Percentiles rank a stretch among this genome's conserved stretches.
Evolutionary conservation across 2,113 vertebrate genomes (phyloP).

Genomic region (Syrmaticus mikado): DNA sequence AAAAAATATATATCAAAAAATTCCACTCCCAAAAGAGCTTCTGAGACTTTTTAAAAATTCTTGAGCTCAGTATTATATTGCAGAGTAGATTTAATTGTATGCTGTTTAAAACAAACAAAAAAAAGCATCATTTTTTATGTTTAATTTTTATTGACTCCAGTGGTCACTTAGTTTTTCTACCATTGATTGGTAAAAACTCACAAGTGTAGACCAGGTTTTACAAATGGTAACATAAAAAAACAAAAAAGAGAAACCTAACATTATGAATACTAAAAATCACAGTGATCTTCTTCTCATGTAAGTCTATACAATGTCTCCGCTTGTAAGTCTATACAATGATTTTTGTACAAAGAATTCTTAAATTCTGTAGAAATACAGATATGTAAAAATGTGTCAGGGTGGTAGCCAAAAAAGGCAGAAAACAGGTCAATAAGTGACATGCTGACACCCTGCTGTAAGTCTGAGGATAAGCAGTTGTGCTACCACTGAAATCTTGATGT

Average conservation of each 20-base stretch:
- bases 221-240: not conserved
- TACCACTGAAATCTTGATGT: not conserved
- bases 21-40: fast-evolving
- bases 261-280: not conserved
- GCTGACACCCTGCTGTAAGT: not conserved
- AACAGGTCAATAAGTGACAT: not conserved
- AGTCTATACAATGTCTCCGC: not conserved
- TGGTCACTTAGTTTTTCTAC: not conserved
- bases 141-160: not conserved
- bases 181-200: not conserved
- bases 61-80: not conserved
- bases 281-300: not conserved
- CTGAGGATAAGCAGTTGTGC: not conserved
- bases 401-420: not conserved
- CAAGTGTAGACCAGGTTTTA: not conserved
- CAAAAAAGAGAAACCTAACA: not conserved
- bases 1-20: not conserved
- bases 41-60: not conserved
- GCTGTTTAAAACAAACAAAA: not conserved
- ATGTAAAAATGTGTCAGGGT: not conserved
- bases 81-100: not conserved
- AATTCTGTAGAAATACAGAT: not conserved
- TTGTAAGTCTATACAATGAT: not conserved
- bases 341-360: not conserved
- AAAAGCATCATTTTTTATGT: not conserved